Base-by-base conservation (phyloP, 2,888 invertebrate species). In the Euplexia lucipara region DNA sequence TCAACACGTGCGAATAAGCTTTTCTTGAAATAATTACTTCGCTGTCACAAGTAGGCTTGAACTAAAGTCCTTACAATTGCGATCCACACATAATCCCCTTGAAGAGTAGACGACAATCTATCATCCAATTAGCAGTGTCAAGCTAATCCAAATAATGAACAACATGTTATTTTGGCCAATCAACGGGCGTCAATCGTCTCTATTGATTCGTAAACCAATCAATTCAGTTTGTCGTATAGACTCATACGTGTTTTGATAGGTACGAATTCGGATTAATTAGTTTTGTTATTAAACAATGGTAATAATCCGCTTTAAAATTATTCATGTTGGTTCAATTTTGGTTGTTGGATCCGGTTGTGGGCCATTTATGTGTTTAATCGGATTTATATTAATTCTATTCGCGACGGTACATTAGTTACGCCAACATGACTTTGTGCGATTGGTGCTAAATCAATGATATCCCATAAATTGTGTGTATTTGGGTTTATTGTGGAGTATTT, bases 91-190 rank as follows among this genome's bases (percentile, higher is more conserved):
- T 59, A 61, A 69, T 69, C 52, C 39, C 6, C 3, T 48, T 49
- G 22, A 49, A 62, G 35, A 44, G 54, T 45, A 41, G 26, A 30
- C 41, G 18, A 57, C 48, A 32, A 57, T 62, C 34, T 66, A 57
- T 66, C 60, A 77, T 47, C 56, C 67, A 75, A 78, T 78, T 67
- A 78, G 59, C 20, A 39, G 8, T 6, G 18, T 44, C 9, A 12
- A 49, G 35, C 48, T 69, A 60, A 75, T 74, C 41, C 58, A 59
- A 62, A 74, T 74, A 67, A 74, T 62, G 73, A 63, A 59, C 60
- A 58, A 39, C 48, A 41, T 57, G 70, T 66, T 70, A 70, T 77
- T 70, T 74, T 64, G 66, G 63, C 63, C 70, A 77, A 70, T 74
- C 61, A 74, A 22, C 37, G 47, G 8, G 44, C 37, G 41, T 45